Base-by-base conservation (phyloP, 2,797 vertebrate genomes). In the Lophura swinhoii region DNA sequence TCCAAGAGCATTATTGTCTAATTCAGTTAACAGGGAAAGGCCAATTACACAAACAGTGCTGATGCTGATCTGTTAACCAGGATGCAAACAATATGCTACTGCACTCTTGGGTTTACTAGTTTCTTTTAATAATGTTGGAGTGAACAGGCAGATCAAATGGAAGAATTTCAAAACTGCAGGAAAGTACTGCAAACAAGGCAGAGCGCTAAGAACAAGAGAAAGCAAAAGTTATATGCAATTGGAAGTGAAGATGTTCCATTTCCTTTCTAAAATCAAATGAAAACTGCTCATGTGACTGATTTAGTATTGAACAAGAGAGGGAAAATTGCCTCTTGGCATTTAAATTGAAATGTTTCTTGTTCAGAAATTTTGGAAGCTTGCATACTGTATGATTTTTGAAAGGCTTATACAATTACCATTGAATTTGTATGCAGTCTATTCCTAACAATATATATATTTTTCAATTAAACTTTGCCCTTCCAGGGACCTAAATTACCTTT, bases 391-490 rank as follows among this genome's bases (percentile, higher is more conserved):
- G 91, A 81, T 94, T 95, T 97, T 90, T 92, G 91, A 95, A 96
- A 96, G 62, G 87, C 73, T 97, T 91, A 96, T 89, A 89, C 94
- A 95, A 88, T 93, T 97, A 97, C 86, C 89, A 91, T 89, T 93
- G 84, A 93, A 95, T 94, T 91, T 79, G 63, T 85, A 96, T 91
- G 74, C 81, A 43, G 53, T 94, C 86, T 85, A 55, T 89, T 96
- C 90, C 93, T 91, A 86, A 94, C 95, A 96, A 96, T 95, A 97
- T 85, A 94, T 94, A 67, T 93, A 92, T 96, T 95, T 95, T 90
- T 95, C 92, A 95, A 96, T 97, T 97, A 97, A 97, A 97, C 95
- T 68, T 94, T 96, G 89, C 91, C 92, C 92, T 96, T 97, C 46
- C 90, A 75, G 91, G 96, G 88, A 86, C 76, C 90, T 81, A 93